phyloP scores from a whole-genome alignment of 2,113 vertebrate genomes.

The Saguinus midas region DNA sequence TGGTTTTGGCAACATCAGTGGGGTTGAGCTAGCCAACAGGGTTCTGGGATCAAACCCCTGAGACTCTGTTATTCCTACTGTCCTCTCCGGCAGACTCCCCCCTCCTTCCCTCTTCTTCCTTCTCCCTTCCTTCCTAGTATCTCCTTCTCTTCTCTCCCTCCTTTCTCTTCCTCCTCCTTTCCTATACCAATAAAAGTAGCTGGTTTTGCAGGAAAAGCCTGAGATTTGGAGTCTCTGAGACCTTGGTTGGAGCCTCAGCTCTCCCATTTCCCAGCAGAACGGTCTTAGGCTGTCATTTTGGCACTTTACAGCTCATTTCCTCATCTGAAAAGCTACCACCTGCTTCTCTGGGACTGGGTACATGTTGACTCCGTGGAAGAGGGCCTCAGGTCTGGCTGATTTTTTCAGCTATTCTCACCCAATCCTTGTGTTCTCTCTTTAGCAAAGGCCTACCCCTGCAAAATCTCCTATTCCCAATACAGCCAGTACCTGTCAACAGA shows the following conservation, averaged over 20 bases:
- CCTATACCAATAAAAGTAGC: neutral
- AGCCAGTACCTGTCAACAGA: conserved; percentile 74
- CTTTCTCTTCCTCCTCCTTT: neutral
- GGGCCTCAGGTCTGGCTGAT: too few species aligned
- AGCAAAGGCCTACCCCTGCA: conserved; percentile 82
- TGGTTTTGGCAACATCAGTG: neutral
- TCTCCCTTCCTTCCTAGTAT: neutral
- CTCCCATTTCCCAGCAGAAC: neutral
- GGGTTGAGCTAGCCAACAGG: neutral
- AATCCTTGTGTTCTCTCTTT: conserved; percentile 38
- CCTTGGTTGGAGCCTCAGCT: neutral
- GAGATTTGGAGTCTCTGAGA: neutral
- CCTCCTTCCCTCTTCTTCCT: neutral
- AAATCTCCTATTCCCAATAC: conserved; percentile 84
- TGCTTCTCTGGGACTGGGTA: neutral
- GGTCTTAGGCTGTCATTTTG: neutral
- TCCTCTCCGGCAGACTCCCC: neutral
- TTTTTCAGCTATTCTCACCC: neutral
- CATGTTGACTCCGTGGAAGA: neutral
- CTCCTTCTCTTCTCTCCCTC: neutral
- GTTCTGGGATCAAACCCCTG: neutral
- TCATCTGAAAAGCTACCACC: neutral
- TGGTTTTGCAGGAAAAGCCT: neutral
- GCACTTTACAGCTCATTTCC: neutral
- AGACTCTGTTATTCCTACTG: neutral